Evolutionary conservation across 2,797 vertebrate species (phyloP).

Genomic region (Manis javanica): DNA sequence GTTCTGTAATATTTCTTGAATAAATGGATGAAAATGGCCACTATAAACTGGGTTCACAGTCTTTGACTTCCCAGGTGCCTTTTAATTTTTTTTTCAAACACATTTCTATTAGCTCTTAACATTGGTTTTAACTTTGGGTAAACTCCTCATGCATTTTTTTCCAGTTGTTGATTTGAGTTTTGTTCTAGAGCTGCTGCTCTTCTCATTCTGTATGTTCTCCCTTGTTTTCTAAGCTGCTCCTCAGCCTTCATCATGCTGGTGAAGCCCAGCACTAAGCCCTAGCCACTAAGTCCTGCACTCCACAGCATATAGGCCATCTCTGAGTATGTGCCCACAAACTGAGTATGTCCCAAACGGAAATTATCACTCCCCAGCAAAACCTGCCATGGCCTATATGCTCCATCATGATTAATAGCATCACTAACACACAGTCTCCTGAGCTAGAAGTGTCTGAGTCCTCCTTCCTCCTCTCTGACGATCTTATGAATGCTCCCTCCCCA

Average conservation of each 20-base stretch:
- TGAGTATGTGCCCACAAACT: not conserved
- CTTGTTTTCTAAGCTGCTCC: not conserved
- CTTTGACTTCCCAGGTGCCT: not conserved
- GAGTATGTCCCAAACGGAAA: not conserved
- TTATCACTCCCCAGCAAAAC: not conserved
- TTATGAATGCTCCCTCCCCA: not conserved
- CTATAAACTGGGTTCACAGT: not conserved
- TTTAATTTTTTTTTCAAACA: not conserved
- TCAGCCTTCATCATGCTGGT: not conserved
- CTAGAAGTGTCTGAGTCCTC: not conserved
- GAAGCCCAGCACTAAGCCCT: not conserved
- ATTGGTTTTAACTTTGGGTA: slow-evolving; percentile 7
- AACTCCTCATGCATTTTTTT: not conserved
- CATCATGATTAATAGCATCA: not conserved
- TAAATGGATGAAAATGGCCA: slow-evolving; percentile 4
- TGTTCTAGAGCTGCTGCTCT: not conserved
- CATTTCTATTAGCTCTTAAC: not conserved
- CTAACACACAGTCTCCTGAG: not conserved
- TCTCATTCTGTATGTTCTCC: not conserved
- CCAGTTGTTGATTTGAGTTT: not conserved
- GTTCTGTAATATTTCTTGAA: not conserved
- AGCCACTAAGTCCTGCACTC: too few species aligned
- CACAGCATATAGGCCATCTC: not conserved
- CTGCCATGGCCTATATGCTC: not conserved
- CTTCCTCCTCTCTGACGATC: not conserved